Conservation (phyloP, 2,888 invertebrate genomes). For the Noctuana brunneofusca region DNA sequence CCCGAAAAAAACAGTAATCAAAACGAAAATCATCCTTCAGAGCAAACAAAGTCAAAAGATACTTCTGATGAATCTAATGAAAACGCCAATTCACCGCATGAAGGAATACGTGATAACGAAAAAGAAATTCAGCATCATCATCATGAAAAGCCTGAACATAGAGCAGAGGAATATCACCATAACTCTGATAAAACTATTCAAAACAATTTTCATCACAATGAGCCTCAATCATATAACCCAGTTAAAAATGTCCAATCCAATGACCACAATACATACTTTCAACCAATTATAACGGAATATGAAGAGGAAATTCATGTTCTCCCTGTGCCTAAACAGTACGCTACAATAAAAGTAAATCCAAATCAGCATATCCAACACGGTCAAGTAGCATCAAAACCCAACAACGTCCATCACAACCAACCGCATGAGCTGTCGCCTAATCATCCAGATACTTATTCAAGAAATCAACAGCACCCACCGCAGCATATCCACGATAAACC, state of each 20-base stretch:
- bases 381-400: conserved; percentile 39
- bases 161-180: conserved; percentile 41
- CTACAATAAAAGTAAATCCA: conserved; percentile 60
- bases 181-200: conserved; percentile 19
- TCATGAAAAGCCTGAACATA: conserved; percentile 44
- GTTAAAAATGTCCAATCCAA: conserved; percentile 35
- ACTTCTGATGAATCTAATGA: conserved; percentile 36
- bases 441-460: conserved; percentile 40
- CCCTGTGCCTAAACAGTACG: conserved; percentile 50
- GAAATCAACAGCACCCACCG: conserved; percentile 42
- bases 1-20: conserved; percentile 48
- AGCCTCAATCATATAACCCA: conserved; percentile 37
- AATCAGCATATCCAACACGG: conserved; percentile 51
- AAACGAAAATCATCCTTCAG: conserved; percentile 33
- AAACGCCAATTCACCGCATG: conserved; percentile 26
- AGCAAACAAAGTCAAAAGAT: conserved; percentile 40
- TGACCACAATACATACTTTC: conserved; percentile 43
- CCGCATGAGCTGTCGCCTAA: conserved; percentile 35
- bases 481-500: conserved; percentile 62
- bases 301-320: conserved; percentile 61
- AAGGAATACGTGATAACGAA: conserved; percentile 13
- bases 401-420: conserved; percentile 37
- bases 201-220: conserved; percentile 40
- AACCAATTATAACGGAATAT: conserved; percentile 56
- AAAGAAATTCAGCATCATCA: conserved; percentile 10